Percentiles rank a stretch among this genome's conserved stretches.
Evolutionary conservation across 2,797 vertebrate species (phyloP).

Genomic region (Forpus xanthops): DNA sequence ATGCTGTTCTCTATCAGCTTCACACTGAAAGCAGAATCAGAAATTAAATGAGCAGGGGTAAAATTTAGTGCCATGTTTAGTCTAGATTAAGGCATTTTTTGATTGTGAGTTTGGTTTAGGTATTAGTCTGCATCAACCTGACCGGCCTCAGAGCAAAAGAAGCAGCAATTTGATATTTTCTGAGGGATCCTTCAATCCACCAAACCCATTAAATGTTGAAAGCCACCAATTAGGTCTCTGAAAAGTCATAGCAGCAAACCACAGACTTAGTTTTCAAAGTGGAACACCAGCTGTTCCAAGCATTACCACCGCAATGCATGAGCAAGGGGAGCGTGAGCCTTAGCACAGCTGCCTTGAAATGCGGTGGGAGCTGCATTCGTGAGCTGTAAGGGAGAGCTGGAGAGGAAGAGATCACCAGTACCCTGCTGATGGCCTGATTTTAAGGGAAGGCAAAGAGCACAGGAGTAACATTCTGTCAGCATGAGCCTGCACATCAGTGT

Average conservation of each 20-base stretch:
- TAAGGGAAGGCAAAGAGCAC: background rate
- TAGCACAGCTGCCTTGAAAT: background rate
- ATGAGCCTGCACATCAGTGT: background rate
- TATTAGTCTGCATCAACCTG: slow-evolving; percentile 32
- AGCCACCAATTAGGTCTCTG: background rate
- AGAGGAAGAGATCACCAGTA: background rate
- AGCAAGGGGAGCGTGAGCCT: background rate
- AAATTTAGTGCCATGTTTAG: background rate
- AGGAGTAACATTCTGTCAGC: background rate
- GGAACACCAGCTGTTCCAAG: background rate
- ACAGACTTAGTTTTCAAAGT: background rate
- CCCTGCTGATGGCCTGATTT: background rate
- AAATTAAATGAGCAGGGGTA: background rate
- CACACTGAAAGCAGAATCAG: background rate
- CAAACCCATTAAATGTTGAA: slow-evolving; percentile 20
- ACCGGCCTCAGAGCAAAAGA: slow-evolving; percentile 36
- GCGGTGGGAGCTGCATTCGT: background rate
- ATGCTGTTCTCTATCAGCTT: background rate
- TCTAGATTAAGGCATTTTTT: slow-evolving; percentile 18
- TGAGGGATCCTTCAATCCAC: slow-evolving; percentile 32
- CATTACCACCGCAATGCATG: accelerated
- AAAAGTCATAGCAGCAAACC: background rate
- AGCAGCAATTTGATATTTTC: slow-evolving; percentile 53
- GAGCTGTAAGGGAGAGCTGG: background rate
- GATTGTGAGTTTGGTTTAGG: slow-evolving; percentile 41